Base-by-base conservation (phyloP, 2,888 invertebrate species). In the Oasisia sp. region DNA sequence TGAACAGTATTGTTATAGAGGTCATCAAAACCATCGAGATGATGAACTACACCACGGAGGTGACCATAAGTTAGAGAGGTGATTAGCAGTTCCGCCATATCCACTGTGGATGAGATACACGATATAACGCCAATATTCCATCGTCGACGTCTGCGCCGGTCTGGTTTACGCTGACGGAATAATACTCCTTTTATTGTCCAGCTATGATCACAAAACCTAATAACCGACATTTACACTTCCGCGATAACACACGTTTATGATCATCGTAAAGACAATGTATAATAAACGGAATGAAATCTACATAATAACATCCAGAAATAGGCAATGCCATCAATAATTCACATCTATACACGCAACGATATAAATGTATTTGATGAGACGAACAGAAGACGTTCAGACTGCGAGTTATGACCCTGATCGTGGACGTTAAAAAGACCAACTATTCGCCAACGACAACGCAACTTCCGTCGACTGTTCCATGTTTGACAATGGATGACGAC, bases 131-230 rank as follows among this genome's bases (percentile, higher is more conserved):
- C 14, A n/a, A 7, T 74, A 27, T 19, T 27, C 19, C 74, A 0
- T 74, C 27, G 74, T n/a, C 27, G 74, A 27, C 27, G 19, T 27
- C 74, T 14, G 74, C 74, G n/a, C 27, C 74, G 74, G 14, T 74
- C 5, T 74, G 27, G 27, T 27, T 19, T 74, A 27, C 74, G 74
- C n/a, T 27, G 74, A 3, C n/a, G 74, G 74, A 74, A 74, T 74
- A 74, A 74, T n/a, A 27, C 3, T 27, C 74, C n/a, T 7, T 74
- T 74, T 74, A 74, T 74, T 8, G n/a, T 74, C 74, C 5, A 19
- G 27, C 74, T 74, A 74, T 74, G 74, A n/a, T 74, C 74, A n/a
- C 74, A 74, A 74, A 74, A 74, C 74, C 27, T 74, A 74, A 74
- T 74, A 74, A 74, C 74, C 74, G 7, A n/a, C 74, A 74, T 27